Evolutionary conservation across 2,113 vertebrate genomes (phyloP).

Genomic region (Malurus cyaneus): DNA sequence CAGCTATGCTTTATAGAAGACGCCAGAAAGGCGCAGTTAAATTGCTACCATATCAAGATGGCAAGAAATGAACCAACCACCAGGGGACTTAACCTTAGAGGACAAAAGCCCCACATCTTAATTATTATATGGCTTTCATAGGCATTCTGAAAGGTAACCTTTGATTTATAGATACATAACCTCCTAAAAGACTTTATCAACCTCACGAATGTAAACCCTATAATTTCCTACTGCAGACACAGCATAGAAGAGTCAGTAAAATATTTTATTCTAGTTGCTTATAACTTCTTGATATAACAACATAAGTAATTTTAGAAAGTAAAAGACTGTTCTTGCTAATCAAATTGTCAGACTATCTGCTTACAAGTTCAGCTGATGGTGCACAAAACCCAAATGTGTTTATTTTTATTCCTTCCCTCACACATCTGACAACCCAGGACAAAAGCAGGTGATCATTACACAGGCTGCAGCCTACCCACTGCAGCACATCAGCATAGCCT

Average conservation of each 20-base stretch:
- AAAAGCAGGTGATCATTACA: not conserved
- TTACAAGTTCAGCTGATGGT: not conserved
- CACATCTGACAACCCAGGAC: not conserved
- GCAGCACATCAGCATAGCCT: not conserved
- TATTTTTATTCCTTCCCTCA: not conserved
- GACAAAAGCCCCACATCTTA: not conserved
- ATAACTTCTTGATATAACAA: not conserved
- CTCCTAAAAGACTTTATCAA: not conserved
- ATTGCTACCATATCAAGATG: not conserved
- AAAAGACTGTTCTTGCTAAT: not conserved
- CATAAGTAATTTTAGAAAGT: not conserved
- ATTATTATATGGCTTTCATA: not conserved
- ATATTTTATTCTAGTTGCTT: conserved; percentile 38
- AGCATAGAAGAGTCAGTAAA: conserved; percentile 58
- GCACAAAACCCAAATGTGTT: not conserved
- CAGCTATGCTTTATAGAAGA: not conserved
- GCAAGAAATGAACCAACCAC: not conserved
- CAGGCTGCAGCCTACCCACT: not conserved
- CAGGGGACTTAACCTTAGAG: not conserved
- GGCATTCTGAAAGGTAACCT: conserved; percentile 51
- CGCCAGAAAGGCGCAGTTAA: not conserved
- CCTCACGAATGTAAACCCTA: conserved; percentile 20
- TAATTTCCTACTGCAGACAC: conserved; percentile 31
- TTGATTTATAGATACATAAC: conserved; percentile 56
- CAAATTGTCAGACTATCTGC: not conserved